These are phyloP conservation scores for Peromyscus eremicus DNA, from an alignment of 2,797 vertebrate species.

Conservation along the genomic window DNA sequence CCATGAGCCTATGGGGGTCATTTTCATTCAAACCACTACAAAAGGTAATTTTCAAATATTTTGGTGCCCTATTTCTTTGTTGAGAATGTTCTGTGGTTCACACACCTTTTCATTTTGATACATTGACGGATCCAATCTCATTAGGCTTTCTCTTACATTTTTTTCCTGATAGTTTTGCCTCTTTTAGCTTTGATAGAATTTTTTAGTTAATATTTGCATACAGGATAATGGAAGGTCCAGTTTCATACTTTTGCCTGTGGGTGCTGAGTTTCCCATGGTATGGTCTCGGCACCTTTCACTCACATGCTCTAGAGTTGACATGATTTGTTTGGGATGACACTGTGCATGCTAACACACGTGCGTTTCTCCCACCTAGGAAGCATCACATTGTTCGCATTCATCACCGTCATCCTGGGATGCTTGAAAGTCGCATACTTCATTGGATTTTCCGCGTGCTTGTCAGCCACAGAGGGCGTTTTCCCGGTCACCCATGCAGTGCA, in stretches of 20 bases:
- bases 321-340: neutral
- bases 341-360: neutral
- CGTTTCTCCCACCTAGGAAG: slow-evolving; percentile 89
- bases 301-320: accelerated
- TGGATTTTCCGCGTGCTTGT: slow-evolving; percentile 94
- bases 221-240: neutral
- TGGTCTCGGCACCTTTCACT: neutral
- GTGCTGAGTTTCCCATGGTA: neutral
- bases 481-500: slow-evolving; percentile 94
- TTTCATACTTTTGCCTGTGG: neutral
- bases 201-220: neutral
- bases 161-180: neutral
- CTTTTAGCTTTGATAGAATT: neutral
- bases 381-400: slow-evolving; percentile 94
- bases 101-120: neutral
- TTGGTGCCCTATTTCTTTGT: neutral
- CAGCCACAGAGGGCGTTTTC: slow-evolving; percentile 94
- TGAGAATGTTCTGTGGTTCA: neutral
- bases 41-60: neutral
- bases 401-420: slow-evolving; percentile 96
- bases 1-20: neutral
- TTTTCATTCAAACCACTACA: neutral
- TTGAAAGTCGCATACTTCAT: slow-evolving; percentile 97
- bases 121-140: neutral
- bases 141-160: neutral